Evolutionary conservation across 2,888 invertebrate genomes (phyloP).

Genomic region (Horisme vitalbata): DNA sequence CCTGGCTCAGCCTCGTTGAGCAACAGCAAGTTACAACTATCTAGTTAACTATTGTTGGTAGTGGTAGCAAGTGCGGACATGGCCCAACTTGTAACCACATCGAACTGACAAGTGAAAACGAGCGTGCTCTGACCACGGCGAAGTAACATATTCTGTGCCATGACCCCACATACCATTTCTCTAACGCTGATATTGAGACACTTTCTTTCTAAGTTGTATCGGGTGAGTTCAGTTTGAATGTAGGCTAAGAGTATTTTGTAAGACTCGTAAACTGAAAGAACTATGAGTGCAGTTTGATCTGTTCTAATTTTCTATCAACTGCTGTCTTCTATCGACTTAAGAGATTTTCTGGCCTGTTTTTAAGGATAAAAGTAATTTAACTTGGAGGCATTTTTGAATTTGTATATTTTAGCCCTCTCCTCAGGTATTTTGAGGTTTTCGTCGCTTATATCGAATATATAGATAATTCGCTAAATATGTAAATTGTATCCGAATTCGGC

Average conservation of each 20-base stretch:
- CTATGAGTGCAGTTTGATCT: no score
- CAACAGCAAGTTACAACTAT: conserved; percentile 30
- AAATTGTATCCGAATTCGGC: conserved; percentile 31
- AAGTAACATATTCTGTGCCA: conserved; percentile 24
- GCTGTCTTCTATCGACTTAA: no score
- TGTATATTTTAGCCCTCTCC: no score
- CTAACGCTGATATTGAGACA: conserved; percentile 40
- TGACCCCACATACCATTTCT: conserved; percentile 54
- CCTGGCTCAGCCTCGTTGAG: conserved; percentile 28
- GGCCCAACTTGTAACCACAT: conserved; percentile 37
- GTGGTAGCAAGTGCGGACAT: conserved; percentile 25
- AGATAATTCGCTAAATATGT: conserved; percentile 25
- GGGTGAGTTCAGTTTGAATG: conserved; percentile 2
- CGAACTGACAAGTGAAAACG: conserved; percentile 52
- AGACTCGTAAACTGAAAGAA: no score
- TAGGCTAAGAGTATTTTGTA: not conserved
- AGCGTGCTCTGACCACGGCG: conserved; percentile 41
- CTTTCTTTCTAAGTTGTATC: conserved; percentile 33
- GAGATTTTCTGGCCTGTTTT: no score
- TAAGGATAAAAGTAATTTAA: no score
- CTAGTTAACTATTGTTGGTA: conserved; percentile 31
- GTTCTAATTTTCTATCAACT: no score
- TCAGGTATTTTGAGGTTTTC: not conserved
- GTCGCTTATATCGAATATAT: conserved; percentile 1
- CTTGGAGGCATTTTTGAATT: no score